Conservation (phyloP, 2,888 invertebrate genomes). For the Ormyrus rosae region DNA sequence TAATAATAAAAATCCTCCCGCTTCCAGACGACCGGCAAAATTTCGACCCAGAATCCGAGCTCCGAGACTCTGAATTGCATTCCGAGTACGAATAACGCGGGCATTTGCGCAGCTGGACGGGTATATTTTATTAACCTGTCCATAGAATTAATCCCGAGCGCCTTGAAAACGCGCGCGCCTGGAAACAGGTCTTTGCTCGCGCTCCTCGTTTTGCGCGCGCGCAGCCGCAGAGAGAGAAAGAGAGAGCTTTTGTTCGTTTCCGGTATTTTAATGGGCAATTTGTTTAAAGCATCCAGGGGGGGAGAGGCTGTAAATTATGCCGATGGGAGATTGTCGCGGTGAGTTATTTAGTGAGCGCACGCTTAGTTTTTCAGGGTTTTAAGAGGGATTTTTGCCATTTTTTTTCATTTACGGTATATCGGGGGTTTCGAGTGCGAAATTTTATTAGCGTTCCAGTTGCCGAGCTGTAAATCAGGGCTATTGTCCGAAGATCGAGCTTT, state of each 20-base stretch:
- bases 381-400: too few relatives aligned
- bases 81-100: neutral
- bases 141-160: constrained; percentile 6
- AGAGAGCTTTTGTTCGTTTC: constrained; percentile 10
- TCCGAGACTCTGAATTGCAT: constrained; percentile 19
- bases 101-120: neutral
- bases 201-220: neutral
- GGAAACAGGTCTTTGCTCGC: neutral
- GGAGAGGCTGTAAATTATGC: constrained; percentile 7
- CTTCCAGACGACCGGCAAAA: neutral
- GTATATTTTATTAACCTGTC: constrained; percentile 32
- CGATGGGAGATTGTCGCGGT: constrained; percentile 5
- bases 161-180: neutral
- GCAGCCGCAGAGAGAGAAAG: neutral
- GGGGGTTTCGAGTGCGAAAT: too few relatives aligned
- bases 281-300: constrained; percentile 6
- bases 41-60: constrained; percentile 36
- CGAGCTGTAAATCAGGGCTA: too few relatives aligned
- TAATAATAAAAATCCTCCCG: neutral
- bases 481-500: too few relatives aligned
- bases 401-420: too few relatives aligned
- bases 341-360: neutral
- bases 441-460: too few relatives aligned
- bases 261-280: constrained; percentile 24
- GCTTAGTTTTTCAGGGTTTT: too few relatives aligned